Conservation (phyloP, 2,888 invertebrate genomes). For the Chloroclystis v-ata region DNA sequence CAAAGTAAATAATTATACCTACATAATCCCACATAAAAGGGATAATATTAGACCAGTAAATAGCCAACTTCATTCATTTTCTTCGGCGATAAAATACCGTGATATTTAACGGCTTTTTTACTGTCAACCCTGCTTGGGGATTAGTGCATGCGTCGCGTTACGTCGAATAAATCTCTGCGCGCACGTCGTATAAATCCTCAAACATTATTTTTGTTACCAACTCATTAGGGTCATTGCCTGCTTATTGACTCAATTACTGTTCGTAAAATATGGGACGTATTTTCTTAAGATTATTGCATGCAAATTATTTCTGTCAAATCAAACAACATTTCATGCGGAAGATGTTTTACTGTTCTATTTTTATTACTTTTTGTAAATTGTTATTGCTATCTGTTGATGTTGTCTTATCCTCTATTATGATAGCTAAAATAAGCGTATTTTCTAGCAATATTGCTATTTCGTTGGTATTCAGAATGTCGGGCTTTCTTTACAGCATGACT, state of each 20-base stretch:
- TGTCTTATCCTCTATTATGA: neutral
- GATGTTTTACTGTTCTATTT: constrained; percentile 24
- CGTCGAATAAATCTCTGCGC: constrained; percentile 71
- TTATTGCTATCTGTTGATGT: neutral
- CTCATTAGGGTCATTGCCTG: constrained; percentile 77
- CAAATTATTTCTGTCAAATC: constrained; percentile 49
- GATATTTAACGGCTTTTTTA: constrained; percentile 14
- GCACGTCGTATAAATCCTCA: constrained; percentile 72
- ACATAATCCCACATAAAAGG: neutral
- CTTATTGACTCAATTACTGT: constrained; percentile 70
- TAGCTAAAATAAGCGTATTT: too few species aligned
- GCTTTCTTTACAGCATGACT: too few species aligned
- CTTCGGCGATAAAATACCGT: neutral
- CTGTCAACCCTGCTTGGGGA: constrained; percentile 62
- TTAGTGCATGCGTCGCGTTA: constrained; percentile 55
- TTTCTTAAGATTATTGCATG: constrained; percentile 50
- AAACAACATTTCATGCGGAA: constrained; percentile 17
- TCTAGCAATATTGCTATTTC: too few species aligned
- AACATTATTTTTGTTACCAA: constrained; percentile 75
- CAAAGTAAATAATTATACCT: neutral
- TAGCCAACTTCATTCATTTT: neutral
- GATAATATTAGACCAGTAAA: neutral
- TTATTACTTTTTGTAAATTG: neutral
- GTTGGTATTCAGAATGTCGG: too few species aligned
- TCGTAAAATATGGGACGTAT: constrained; percentile 61